Base-by-base conservation (phyloP, 2,888 invertebrate species). In the Eupithecia exiguata region DNA sequence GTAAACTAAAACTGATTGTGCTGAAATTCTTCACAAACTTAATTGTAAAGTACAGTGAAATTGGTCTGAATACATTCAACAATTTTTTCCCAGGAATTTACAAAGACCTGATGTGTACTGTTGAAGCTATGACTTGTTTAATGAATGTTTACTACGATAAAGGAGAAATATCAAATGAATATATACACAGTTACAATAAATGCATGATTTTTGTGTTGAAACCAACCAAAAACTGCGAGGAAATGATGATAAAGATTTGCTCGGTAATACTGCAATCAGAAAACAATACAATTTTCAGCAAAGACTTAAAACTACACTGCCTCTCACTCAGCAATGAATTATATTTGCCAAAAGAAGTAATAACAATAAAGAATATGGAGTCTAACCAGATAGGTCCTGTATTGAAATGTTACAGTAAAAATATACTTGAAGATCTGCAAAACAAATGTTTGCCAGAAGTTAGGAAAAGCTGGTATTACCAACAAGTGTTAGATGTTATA, bases 21-120 rank as follows among this genome's bases (percentile, higher is more conserved):
- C 76, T 95, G 1, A 86, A 83, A 53, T 94, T 94, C 81, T 94
- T 91, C 77, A 78, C 84, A 25, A 84, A 86, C 73, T 80, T 94
- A 25, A 87, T 93, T 14, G 79, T 38, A n/a, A 91, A 91, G 77
- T 89, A 87, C 77, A 84, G 89, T 74, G 78, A 87, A 80, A 79
- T 84, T 67, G 84, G 89, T 6, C 81, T 91, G 38, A 77, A 80
- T 46, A 86, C 80, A 69, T 92, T 92, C 76, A 76, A 82, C 36
- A 76, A 81, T 30, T 77, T 81, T 30, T 94, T 91, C 78, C 86
- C 88, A n/a, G 68, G 78, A 12, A 74, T 85, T 68, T 88, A 85
- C 75, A 81, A 74, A 74, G 85, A 89, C 65, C 75, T 93, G 38
- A 75, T 93, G 43, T 74, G 78, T 58, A 83, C 81, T 73, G 71